A percentile compares a stretch with the other conserved stretches of the same genome.
These are phyloP conservation scores for Hyalella azteca DNA, from an alignment of 2,888 invertebrate species.

Conservation along the genomic window DNA sequence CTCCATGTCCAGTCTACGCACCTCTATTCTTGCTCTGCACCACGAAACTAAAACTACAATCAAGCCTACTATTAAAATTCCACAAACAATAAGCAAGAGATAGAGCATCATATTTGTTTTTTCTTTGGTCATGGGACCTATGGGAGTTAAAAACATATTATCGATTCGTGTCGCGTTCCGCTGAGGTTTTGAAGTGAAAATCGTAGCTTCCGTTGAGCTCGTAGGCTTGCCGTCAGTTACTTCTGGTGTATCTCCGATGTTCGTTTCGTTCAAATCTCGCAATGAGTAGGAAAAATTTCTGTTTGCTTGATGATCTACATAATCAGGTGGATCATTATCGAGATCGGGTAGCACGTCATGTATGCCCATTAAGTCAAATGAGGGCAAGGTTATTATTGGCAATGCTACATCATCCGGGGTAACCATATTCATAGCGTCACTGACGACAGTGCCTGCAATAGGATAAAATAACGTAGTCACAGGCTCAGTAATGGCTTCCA, in stretches of 20 bases:
- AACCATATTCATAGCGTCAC: no score
- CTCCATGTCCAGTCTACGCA: constrained; percentile 3
- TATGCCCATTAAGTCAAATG: no score
- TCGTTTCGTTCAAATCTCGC: neutral
- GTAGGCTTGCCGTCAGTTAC: neutral
- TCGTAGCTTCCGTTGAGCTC: neutral
- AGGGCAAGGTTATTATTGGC: no score
- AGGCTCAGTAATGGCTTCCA: no score
- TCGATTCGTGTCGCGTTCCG: neutral
- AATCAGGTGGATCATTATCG: no score
- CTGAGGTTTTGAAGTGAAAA: neutral
- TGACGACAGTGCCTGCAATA: no score
- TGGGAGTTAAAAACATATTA: neutral
- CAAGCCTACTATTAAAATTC: neutral
- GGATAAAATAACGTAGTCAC: no score
- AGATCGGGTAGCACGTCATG: no score
- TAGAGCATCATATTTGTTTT: constrained; percentile 6
- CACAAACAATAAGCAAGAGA: neutral
- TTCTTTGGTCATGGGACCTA: constrained; percentile 4
- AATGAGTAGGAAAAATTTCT: constrained; percentile 20
- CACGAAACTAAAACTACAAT: neutral
- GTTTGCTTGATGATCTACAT: no score
- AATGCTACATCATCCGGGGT: no score
- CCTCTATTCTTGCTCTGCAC: neutral
- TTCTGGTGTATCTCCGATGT: neutral